Base-by-base conservation (phyloP, 1,140 invertebrate species). In the Bombus polaris region DNA sequence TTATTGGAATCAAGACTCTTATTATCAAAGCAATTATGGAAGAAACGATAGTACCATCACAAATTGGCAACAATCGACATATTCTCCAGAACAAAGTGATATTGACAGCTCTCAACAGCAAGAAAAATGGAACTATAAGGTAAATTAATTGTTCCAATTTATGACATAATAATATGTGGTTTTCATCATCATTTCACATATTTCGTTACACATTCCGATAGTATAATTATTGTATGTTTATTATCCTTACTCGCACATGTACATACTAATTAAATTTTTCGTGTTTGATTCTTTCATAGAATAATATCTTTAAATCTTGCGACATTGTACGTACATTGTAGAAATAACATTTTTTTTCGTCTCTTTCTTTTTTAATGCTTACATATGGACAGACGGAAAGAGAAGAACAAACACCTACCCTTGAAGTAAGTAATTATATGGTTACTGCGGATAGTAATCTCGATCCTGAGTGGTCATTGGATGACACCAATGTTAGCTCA, bases 351-450 rank as follows among this genome's bases (percentile, higher is more conserved):
- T 59, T 70, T 84, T 74, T 68, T 59, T 22, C 22, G 5, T 86
- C 89, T 79, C 80, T 93, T 78, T 94, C 73, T 94, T 94, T 95
- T 86, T 94, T 93, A 90, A 94, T 92, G 92, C 92, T 93, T 88
- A n/a, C 93, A 83, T 75, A 83, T 73, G 89, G 91, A 95, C 95
- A 96, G 95, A 94, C 94, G 92, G 94, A 96, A 93, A 95, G 93
- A 87, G 95, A 95, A 90, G 94, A 95, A 90, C 96, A 95, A 91
- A 83, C 93, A 71, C 42, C 94, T 68, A 93, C 94, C 44, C 90
- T 94, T 89, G 95, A 96, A 95, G 96, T 96, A 96, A 96, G 96
- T 96, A 96, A 91, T 90, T 92, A 76, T 65, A 87, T 79, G 65
- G 68, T 91, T 91, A 92, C 81, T 79, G 82, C 87, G 90, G 88